A percentile compares a stretch with the other conserved stretches of the same genome.
Evolutionary conservation across 2,888 invertebrate genomes (phyloP).

Genomic region (Petrophora chlorosata): DNA sequence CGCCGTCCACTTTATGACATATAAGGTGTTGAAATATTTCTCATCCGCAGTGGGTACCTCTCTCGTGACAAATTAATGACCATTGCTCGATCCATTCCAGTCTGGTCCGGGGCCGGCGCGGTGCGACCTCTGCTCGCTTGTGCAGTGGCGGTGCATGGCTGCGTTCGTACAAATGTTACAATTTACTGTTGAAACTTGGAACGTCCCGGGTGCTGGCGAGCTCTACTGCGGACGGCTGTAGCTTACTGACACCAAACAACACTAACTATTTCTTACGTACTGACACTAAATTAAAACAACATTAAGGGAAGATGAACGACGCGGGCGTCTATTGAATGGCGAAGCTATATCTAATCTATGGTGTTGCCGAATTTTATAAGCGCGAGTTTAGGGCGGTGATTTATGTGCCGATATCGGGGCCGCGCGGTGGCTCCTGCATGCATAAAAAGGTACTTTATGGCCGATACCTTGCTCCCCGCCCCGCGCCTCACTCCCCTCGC

Average conservation of each 20-base stretch:
- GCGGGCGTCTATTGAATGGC: conserved; percentile 15
- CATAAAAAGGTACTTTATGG: conserved; percentile 50
- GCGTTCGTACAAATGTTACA: too few relatives aligned
- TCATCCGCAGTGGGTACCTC: conserved; percentile 24
- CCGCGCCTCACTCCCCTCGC: background rate
- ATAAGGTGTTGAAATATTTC: conserved; percentile 42
- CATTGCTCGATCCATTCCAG: background rate
- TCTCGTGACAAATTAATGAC: background rate
- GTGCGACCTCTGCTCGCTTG: background rate
- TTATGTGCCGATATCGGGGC: conserved; percentile 45
- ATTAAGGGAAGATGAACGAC: conserved; percentile 10
- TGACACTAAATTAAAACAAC: too few relatives aligned
- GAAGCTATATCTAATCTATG: conserved; percentile 18
- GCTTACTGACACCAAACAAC: too few relatives aligned
- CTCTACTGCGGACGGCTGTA: background rate
- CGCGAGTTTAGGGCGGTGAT: conserved; percentile 45
- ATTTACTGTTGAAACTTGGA: background rate
- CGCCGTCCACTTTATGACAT: conserved; percentile 38
- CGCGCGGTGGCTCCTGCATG: conserved; percentile 42
- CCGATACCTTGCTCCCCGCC: conserved; percentile 22
- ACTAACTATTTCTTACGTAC: too few relatives aligned
- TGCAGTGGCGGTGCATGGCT: background rate
- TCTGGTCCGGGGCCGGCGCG: background rate
- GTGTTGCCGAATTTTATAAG: conserved; percentile 31
- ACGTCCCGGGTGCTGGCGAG: background rate